phyloP scores from a whole-genome alignment of 2,113 vertebrate species.

The Puma concolor region DNA sequence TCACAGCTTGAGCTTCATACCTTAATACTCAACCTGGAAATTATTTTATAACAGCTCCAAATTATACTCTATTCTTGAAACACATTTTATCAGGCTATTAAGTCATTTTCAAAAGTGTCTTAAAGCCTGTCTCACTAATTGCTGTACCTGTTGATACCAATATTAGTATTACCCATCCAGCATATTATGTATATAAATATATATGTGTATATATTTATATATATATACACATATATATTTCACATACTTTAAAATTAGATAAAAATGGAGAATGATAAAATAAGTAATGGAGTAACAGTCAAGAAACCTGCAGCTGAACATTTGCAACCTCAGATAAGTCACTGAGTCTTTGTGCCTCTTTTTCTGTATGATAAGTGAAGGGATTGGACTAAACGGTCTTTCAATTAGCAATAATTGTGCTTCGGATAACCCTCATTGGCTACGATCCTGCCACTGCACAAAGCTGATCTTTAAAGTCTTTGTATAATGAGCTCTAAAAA shows the following conservation, averaged over 20 bases:
- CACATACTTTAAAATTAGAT: background rate
- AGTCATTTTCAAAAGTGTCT: conserved; percentile 1
- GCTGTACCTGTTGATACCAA: background rate
- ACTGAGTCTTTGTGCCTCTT: background rate
- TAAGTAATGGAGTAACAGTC: background rate
- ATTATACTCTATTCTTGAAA: background rate
- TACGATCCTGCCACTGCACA: no score
- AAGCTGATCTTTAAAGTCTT: background rate
- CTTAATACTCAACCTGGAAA: background rate
- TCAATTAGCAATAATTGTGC: no score
- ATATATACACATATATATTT: background rate
- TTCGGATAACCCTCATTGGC: no score
- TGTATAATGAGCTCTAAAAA: background rate
- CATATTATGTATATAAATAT: background rate
- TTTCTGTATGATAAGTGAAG: background rate
- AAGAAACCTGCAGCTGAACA: background rate
- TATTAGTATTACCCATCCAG: background rate
- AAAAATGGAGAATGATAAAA: background rate
- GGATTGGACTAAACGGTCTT: background rate
- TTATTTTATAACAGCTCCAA: background rate
- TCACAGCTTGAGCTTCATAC: background rate
- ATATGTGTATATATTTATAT: no score
- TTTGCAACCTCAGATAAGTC: background rate
- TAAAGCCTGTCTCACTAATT: background rate
- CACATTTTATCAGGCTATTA: background rate